Conservation (phyloP, 2,888 invertebrate genomes). For the Unio pictorum region DNA sequence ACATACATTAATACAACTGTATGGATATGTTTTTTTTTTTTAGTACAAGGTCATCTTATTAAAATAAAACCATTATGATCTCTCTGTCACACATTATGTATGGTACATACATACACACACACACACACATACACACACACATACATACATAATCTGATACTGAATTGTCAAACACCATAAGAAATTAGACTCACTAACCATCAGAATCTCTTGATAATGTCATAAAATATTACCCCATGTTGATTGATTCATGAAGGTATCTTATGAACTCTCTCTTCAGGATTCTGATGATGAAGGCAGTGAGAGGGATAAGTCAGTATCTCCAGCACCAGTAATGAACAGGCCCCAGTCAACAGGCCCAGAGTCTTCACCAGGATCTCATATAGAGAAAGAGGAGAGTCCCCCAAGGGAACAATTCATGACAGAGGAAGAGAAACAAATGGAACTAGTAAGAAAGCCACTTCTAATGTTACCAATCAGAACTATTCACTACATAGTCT, state of each 20-base stretch:
- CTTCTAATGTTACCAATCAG: background rate
- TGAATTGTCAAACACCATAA: background rate
- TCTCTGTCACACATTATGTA: too few relatives aligned
- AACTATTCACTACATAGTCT: too few relatives aligned
- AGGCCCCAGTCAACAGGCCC: background rate
- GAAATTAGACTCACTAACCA: background rate
- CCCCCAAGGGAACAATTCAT: constrained; percentile 63
- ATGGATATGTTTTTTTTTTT: too few relatives aligned
- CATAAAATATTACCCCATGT: background rate
- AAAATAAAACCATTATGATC: too few relatives aligned
- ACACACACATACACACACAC: too few relatives aligned
- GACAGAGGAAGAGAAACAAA: constrained; percentile 70
- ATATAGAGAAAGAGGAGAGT: constrained; percentile 36
- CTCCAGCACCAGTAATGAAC: constrained; percentile 28
- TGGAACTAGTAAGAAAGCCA: constrained; percentile 61
- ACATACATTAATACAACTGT: too few relatives aligned
- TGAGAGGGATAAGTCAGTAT: constrained; percentile 32
- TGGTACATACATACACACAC: too few relatives aligned
- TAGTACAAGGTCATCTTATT: too few relatives aligned
- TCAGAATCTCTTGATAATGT: background rate
- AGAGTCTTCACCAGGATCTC: background rate
- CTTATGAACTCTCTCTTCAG: constrained; percentile 35
- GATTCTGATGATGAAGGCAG: constrained; percentile 63
- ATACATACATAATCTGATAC: background rate
- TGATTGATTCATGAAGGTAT: background rate